Evolutionary conservation across 2,797 vertebrate species (phyloP), one percentile per base, ranked within the genome.

Genomic region (Anabas testudineus): DNA sequence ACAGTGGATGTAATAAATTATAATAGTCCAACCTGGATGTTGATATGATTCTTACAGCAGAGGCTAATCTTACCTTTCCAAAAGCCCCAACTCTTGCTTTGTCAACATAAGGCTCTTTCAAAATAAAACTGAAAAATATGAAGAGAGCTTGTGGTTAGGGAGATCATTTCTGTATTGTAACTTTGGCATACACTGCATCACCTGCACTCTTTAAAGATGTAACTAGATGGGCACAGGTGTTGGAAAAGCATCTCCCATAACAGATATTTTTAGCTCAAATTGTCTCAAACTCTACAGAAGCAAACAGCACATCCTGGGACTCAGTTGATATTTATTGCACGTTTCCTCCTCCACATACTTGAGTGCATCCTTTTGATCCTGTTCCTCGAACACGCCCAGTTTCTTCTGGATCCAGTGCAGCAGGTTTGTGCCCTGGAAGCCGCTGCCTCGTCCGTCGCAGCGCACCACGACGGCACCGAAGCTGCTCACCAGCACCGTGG

Each of bases 401-500:
- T 80, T 95, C 76, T 92, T 95, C 80, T 94, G 95, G 63, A 99
- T 93, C 30, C 96, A 95, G 1, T 99, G 96, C 67, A 99, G 92
- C 8, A 99, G 87, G 77, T 96, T 96, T 58, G 97, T 97, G 0
- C 98, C 98, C 80, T 96, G 96, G 92, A 97, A 99, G 45, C 98
- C 98, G 0, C 96, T 97, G 67, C 98, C 98, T 0, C 96, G 95
- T 0, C 97, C 97, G 0, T 99, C 98, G 0, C 96, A 96, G 7
- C 94, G 95, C 46, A 96, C 86, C 80, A 96, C 95, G 0, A 99
- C 90, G 13, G 92, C 93, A 0, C 93, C 93, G 7, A 97, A 97
- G 67, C 95, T 96, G 94, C 98, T 99, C 91, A 97, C 96, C 93
- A 99, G 89, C 34, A 94, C 97, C 0, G 95, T 96, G 41, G 95